Percentiles rank a stretch among this genome's conserved stretches.
phyloP scores from a whole-genome alignment of 2,888 invertebrate genomes.

The Ceratothoa steindachneri region DNA sequence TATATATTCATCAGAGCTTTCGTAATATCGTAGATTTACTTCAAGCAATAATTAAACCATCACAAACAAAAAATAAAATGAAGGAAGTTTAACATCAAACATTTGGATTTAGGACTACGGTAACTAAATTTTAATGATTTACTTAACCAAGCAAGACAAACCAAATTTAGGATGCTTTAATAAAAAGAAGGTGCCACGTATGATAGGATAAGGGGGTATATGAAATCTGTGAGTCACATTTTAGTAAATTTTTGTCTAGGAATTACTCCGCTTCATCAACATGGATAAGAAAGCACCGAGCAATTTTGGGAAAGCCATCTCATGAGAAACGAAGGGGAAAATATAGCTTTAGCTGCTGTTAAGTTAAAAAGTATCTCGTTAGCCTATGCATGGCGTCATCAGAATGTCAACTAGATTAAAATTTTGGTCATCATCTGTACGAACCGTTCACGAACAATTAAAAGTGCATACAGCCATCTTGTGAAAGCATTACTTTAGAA shows the following conservation, averaged over 20 bases:
- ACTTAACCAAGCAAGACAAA: neutral
- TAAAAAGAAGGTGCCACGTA: neutral
- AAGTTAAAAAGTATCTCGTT: too few species aligned
- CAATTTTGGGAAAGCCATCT: too few species aligned
- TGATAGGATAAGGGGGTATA: neutral
- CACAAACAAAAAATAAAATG: neutral
- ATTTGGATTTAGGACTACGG: neutral
- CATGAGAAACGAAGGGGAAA: too few species aligned
- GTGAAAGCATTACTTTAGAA: too few species aligned
- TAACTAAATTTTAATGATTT: neutral
- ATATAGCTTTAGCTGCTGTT: too few species aligned
- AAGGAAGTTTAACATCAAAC: neutral
- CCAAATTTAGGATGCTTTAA: neutral
- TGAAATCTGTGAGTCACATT: too few species aligned
- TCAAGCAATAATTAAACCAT: neutral
- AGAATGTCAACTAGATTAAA: neutral
- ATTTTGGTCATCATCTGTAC: too few species aligned
- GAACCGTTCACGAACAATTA: too few species aligned
- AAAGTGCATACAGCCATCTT: too few species aligned
- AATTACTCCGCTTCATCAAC: too few species aligned
- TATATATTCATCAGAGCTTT: neutral
- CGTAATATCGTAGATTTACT: neutral
- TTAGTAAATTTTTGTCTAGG: too few species aligned
- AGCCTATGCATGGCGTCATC: neutral
- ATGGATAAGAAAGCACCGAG: too few species aligned